Percentiles rank a stretch among this genome's conserved stretches.
Conservation (phyloP, 1,140 invertebrate genomes). For the Cepaea nemoralis region DNA sequence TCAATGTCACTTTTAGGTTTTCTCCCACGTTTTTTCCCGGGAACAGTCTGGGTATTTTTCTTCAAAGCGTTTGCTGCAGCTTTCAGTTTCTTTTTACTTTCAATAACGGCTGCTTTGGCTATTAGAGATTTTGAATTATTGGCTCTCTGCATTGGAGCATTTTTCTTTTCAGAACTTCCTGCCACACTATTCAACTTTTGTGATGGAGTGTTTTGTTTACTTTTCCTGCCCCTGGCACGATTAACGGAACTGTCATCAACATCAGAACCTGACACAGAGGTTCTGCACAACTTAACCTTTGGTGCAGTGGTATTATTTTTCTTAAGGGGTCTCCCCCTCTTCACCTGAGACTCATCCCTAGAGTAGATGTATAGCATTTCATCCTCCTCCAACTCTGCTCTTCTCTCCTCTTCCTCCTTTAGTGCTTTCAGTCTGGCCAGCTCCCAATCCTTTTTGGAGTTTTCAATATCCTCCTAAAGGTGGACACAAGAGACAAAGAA, state of each 20-base stretch:
- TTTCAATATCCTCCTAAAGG: slow-evolving; percentile 76
- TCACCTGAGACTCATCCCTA: slow-evolving; percentile 68
- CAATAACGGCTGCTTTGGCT: slow-evolving; percentile 19
- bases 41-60: slow-evolving; percentile 39
- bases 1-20: slow-evolving; percentile 5
- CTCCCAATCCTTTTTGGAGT: slow-evolving; percentile 92
- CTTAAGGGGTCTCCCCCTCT: slow-evolving; percentile 44
- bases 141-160: background rate
- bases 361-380: slow-evolving; percentile 74
- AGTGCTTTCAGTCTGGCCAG: slow-evolving; percentile 81
- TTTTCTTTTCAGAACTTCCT: background rate
- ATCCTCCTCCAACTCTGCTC: slow-evolving; percentile 79
- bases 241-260: slow-evolving; percentile 18
- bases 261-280: slow-evolving; percentile 23
- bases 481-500: slow-evolving; percentile 21
- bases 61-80: slow-evolving; percentile 11
- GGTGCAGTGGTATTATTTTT: slow-evolving; percentile 22
- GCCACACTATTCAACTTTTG: background rate
- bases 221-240: background rate
- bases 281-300: background rate
- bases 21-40: background rate
- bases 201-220: background rate
- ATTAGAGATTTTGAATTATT: background rate
- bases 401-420: slow-evolving; percentile 74
- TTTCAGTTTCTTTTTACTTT: slow-evolving; percentile 29